These are phyloP conservation scores for Tolmerus cingulatus DNA, from an alignment of 2,888 invertebrate species.

Conservation along the genomic window DNA sequence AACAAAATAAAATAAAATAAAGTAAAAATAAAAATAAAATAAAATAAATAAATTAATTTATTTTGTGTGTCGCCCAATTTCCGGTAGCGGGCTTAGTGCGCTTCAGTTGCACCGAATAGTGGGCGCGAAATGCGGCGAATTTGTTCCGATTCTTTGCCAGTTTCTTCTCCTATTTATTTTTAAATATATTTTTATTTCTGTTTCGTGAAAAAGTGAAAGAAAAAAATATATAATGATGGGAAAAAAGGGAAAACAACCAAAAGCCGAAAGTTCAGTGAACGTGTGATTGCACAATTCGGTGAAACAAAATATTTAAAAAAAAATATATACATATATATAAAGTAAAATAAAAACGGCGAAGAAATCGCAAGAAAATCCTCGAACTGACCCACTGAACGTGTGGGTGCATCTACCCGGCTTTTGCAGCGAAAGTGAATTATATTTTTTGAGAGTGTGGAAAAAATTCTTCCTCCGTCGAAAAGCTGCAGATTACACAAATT, in stretches of 20 bases:
- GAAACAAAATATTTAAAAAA: neutral
- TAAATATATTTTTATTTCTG: neutral
- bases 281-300: slow-evolving; percentile 32
- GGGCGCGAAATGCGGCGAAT: neutral
- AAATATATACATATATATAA: too few relatives aligned
- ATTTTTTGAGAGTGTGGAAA: neutral
- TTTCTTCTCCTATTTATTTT: neutral
- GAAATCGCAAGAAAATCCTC: neutral
- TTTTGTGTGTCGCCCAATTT: neutral
- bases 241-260: neutral
- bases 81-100: slow-evolving; percentile 7
- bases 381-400: neutral
- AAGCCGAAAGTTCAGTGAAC: slow-evolving; percentile 21
- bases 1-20: neutral
- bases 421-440: neutral
- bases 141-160: neutral
- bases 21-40: neutral
- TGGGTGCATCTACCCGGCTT: slow-evolving; percentile 5
- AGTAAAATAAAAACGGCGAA: neutral
- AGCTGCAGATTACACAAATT: neutral
- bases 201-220: neutral
- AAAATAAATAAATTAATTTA: neutral
- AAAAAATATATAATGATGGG: neutral
- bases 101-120: neutral
- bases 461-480: neutral